Percentiles rank a stretch among this genome's conserved stretches.
Evolutionary conservation across 2,797 vertebrate species (phyloP).

Genomic region (Pangasius sanitwongsei): DNA sequence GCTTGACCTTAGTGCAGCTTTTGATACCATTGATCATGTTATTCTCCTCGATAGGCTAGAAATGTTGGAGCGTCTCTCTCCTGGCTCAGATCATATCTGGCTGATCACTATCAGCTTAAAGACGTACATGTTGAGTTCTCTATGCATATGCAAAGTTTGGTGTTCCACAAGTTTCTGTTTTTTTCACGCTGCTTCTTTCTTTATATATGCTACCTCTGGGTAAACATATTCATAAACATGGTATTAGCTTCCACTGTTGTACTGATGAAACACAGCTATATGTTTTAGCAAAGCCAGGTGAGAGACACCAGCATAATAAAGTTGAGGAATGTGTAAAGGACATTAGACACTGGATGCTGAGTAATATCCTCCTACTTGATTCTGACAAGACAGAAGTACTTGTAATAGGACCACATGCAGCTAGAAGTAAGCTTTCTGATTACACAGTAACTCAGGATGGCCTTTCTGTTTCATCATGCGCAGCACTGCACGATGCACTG

Average conservation of each 20-base stretch:
- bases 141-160: not conserved
- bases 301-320: no score
- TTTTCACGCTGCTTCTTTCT: not conserved
- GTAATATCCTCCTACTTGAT: not conserved
- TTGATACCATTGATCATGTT: not conserved
- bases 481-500: no score
- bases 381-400: not conserved
- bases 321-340: no score
- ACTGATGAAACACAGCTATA: no score
- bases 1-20: not conserved
- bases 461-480: not conserved
- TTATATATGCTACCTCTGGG: no score
- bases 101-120: not conserved
- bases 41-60: not conserved
- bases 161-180: not conserved
- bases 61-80: not conserved
- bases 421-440: not conserved
- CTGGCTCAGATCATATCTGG: not conserved
- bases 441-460: not conserved
- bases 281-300: no score
- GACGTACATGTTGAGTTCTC: not conserved
- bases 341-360: not conserved
- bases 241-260: no score
- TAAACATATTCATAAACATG: no score
- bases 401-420: not conserved